Conservation (phyloP, 2,888 invertebrate genomes). For the Agonopterix heracliana region DNA sequence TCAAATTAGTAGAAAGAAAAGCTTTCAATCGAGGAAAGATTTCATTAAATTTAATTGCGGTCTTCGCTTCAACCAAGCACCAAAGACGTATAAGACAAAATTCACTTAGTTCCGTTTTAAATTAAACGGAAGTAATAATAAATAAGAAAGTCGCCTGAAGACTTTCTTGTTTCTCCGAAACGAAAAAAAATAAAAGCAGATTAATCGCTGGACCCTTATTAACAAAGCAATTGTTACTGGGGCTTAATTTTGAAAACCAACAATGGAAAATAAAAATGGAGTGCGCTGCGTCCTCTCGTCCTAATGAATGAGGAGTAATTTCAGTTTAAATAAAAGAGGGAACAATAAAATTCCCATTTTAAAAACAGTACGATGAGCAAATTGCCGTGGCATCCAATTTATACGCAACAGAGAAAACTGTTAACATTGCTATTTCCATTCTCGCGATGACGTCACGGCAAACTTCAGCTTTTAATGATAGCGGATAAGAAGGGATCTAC, state of each 20-base stretch:
- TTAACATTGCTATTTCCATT: conserved; percentile 10
- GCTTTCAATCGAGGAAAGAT: conserved; percentile 5
- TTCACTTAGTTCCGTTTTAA: conserved; percentile 7
- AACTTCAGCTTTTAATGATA: not conserved
- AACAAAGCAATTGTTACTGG: conserved; percentile 68
- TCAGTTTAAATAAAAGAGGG: conserved; percentile 68
- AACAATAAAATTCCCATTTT: conserved; percentile 68
- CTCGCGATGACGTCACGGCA: conserved; percentile 5
- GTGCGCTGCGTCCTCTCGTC: conserved; percentile 54
- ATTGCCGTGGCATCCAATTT: conserved; percentile 61
- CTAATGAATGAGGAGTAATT: conserved; percentile 72
- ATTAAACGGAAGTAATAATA: conserved; percentile 26
- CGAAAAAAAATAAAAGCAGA: conserved; percentile 45
- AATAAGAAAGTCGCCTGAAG: conserved; percentile 30
- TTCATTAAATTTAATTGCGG: conserved; percentile 9
- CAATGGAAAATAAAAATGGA: conserved; percentile 70
- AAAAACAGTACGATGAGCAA: conserved; percentile 63
- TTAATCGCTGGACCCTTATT: conserved; percentile 62
- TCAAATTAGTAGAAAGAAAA: not conserved
- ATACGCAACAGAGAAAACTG: conserved; percentile 40
- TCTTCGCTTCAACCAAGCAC: conserved; percentile 1
- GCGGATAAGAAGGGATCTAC: no score
- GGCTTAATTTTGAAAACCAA: conserved; percentile 71
- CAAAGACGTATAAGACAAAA: not conserved
- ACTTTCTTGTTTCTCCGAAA: conserved; percentile 36